phyloP scores from a whole-genome alignment of 2,797 vertebrate species.

The Propithecus deckenii region DNA sequence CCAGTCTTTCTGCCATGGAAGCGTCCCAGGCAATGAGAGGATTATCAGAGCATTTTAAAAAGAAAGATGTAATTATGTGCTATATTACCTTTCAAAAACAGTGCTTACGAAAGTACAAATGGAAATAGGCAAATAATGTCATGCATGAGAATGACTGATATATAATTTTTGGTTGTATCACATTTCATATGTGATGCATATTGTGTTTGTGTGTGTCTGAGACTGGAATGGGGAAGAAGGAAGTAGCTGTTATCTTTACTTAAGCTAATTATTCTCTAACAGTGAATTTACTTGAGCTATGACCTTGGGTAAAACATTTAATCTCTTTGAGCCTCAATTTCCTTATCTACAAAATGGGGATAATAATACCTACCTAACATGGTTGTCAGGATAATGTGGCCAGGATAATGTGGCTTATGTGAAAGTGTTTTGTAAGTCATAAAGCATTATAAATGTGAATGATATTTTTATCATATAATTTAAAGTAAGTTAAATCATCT shows the following conservation, averaged over 20 bases:
- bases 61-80: background rate
- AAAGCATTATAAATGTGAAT: constrained; percentile 4
- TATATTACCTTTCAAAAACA: constrained; percentile 33
- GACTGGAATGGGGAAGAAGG: constrained; percentile 69
- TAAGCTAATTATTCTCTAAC: constrained; percentile 77
- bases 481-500: background rate
- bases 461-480: constrained; percentile 30
- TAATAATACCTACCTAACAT: constrained; percentile 4
- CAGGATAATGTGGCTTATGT: constrained; percentile 47
- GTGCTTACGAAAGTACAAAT: background rate
- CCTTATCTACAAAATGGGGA: constrained; percentile 74
- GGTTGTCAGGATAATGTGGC: constrained; percentile 42
- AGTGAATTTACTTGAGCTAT: constrained; percentile 54
- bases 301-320: constrained; percentile 70
- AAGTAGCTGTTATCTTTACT: constrained; percentile 67
- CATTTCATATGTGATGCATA: constrained; percentile 7
- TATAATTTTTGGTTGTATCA: constrained; percentile 26
- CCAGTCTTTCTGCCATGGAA: background rate
- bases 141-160: background rate
- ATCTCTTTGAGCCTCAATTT: constrained; percentile 69
- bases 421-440: constrained; percentile 63
- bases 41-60: constrained; percentile 20
- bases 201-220: constrained; percentile 47
- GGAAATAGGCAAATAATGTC: background rate
- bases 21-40: background rate